Conservation (phyloP, 1,140 invertebrate species). For the Bombus huntii region DNA sequence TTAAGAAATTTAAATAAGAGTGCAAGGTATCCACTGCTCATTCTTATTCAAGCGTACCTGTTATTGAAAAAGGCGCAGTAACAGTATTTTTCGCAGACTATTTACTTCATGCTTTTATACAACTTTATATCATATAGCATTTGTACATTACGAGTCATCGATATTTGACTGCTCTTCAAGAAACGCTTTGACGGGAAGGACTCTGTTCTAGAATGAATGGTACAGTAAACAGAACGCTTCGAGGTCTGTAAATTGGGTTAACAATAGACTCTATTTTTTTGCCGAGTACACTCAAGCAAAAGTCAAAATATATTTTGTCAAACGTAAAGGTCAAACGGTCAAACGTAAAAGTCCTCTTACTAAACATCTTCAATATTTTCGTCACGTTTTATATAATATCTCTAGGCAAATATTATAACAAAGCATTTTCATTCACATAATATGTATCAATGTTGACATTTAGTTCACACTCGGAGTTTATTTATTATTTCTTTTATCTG, state of each 20-base stretch:
- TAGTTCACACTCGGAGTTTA: neutral
- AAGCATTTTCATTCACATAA: neutral
- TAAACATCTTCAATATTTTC: neutral
- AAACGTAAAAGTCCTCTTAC: neutral
- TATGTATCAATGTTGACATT: neutral
- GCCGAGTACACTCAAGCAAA: neutral
- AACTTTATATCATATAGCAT: neutral
- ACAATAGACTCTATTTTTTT: neutral
- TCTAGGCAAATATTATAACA: neutral
- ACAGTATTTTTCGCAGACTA: neutral
- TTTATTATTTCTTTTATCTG: neutral
- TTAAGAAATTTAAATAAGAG: neutral
- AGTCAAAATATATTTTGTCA: neutral
- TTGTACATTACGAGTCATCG: neutral
- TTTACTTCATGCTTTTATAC: neutral
- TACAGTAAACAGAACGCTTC: neutral
- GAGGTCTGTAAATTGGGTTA: neutral
- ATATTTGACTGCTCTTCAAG: neutral
- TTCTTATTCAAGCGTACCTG: neutral
- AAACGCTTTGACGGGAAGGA: too few relatives aligned
- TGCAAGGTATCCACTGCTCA: too few relatives aligned
- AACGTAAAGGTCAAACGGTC: too few relatives aligned
- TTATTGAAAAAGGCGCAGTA: neutral
- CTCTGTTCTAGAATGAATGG: too few relatives aligned
- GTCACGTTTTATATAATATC: neutral